Evolutionary conservation across 2,888 invertebrate genomes (phyloP).

Genomic region (Rugalucina vietnamica): DNA sequence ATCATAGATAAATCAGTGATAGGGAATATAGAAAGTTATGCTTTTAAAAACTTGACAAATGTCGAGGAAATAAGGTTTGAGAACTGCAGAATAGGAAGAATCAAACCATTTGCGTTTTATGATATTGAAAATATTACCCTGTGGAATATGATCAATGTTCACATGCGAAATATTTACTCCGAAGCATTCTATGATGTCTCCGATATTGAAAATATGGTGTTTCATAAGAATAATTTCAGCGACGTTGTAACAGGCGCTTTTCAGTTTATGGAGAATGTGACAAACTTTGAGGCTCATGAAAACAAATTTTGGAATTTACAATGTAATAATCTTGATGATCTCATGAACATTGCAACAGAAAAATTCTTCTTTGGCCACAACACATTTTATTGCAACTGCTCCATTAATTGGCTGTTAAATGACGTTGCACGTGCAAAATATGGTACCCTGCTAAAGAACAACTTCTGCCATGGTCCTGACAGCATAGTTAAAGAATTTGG

Average conservation of each 20-base stretch:
- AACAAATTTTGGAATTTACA: conserved; percentile 56
- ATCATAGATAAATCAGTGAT: conserved; percentile 47
- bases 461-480: conserved; percentile 47
- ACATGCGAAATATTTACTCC: conserved; percentile 49
- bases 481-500: background rate
- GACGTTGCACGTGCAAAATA: conserved; percentile 17
- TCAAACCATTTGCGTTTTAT: conserved; percentile 53
- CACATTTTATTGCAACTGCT: conserved; percentile 59
- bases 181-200: conserved; percentile 40
- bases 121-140: conserved; percentile 11
- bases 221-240: conserved; percentile 43
- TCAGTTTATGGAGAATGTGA: conserved; percentile 13
- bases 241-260: conserved; percentile 46
- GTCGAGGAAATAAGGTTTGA: conserved; percentile 31
- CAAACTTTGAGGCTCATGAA: conserved; percentile 10
- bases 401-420: conserved; percentile 35
- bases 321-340: conserved; percentile 38
- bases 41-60: conserved; percentile 43
- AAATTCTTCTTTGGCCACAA: conserved; percentile 23
- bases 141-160: conserved; percentile 33
- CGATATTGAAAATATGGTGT: conserved; percentile 21
- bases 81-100: conserved; percentile 43
- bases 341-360: background rate
- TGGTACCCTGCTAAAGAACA: background rate
- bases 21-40: conserved; percentile 53